Conservation (phyloP, 1,140 invertebrate genomes). For the Ruditapes philippinarum region DNA sequence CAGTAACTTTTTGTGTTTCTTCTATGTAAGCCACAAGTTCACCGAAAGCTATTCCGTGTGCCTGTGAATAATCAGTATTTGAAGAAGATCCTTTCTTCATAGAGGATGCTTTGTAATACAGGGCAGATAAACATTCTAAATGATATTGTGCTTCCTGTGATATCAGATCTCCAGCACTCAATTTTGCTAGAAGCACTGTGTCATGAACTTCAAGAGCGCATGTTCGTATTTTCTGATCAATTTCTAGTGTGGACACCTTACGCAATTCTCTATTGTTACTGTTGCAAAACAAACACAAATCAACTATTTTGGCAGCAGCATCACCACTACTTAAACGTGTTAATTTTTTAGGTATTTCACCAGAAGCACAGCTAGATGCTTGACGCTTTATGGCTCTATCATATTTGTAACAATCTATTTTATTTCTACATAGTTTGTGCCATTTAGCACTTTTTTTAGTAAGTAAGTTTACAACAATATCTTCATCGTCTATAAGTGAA, state of each 20-base stretch:
- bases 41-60: background rate
- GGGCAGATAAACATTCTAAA: background rate
- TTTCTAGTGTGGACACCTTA: background rate
- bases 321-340: no score
- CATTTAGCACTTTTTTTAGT: background rate
- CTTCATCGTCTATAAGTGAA: background rate
- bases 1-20: background rate
- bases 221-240: background rate
- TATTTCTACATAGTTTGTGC: background rate
- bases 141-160: background rate
- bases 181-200: background rate
- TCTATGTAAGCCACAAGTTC: background rate
- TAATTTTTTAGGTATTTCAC: no score
- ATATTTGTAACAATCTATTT: background rate
- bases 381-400: background rate
- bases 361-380: background rate
- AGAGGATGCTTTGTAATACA: background rate
- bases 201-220: background rate
- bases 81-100: background rate
- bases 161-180: background rate
- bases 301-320: background rate
- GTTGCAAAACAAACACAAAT: background rate
- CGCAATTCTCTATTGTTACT: background rate
- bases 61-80: background rate
- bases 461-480: background rate